Evolutionary conservation across 2,888 invertebrate genomes (phyloP), one percentile per base, ranked within the genome.

Genomic region (Hyles lineata): DNA sequence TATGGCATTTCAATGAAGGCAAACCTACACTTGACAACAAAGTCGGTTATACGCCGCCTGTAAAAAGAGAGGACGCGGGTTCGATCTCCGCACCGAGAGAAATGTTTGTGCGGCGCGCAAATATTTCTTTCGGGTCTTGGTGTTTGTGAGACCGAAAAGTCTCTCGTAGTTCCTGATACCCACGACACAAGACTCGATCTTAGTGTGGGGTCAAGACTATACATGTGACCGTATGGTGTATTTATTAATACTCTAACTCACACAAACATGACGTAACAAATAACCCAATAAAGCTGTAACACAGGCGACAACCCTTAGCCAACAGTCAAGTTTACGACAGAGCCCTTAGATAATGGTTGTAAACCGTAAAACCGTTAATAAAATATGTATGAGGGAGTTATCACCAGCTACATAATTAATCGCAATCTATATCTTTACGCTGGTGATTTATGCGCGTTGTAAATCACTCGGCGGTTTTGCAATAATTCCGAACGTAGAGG

Each of bases 391-490:
- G 72, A 73, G 76, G 11, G 63, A 70, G 72, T 75, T 78, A 79
- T 79, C 79, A 74, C 70, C 70, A 52, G 72, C 70, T 74, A 74
- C 75, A 75, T 76, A 79, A 85, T 84, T 85, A 82, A 85, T 84
- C 74, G 75, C 77, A 74, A 73, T 76, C 75, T 79, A 80, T 76
- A 79, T 77, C 79, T 79, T 78, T 75, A 80, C 73, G 71, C 70
- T 74, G 70, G 73, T 76, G 76, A 83, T 84, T 83, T 81, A 82
- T 83, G 73, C 72, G 72, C 70, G 58, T 72, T 70, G 75, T 84
- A 84, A 84, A 83, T 84, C 82, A 82, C 76, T 73, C 70, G 72
- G 77, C 76, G 80, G 82, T 83, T 82, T 82, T 79, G 82, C 78
- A 80, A 83, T 82, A 76, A 83, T 82, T 82, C 77, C 71, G 74